Percentiles rank a stretch among this genome's conserved stretches.
Conservation (phyloP, 2,113 vertebrate genomes). For the Rousettus leschenaultii region DNA sequence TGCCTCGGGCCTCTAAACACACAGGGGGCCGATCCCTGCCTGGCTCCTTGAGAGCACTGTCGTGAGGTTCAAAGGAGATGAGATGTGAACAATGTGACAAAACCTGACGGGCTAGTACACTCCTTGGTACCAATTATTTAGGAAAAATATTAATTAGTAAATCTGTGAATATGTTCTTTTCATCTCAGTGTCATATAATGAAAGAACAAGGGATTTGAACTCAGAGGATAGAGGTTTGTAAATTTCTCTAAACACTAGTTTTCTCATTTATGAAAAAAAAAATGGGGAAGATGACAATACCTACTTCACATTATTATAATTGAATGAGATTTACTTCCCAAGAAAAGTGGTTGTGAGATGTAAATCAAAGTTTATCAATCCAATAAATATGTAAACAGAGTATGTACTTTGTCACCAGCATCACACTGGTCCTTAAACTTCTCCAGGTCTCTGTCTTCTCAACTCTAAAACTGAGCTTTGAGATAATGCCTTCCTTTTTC, state of each 20-base stretch:
- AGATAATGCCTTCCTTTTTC: not conserved
- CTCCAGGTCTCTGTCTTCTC: not conserved
- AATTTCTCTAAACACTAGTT: not conserved
- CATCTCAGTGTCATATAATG: not conserved
- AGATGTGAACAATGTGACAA: not conserved
- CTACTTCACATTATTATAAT: not conserved
- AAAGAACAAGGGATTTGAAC: not conserved
- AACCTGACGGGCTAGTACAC: not conserved
- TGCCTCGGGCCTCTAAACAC: not conserved
- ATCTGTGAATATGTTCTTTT: not conserved
- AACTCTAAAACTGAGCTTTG: not conserved
- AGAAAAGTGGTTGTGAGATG: constrained; percentile 26
- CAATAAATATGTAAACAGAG: not conserved
- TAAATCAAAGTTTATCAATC: not conserved
- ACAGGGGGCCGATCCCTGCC: not conserved
- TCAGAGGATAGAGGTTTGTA: not conserved
- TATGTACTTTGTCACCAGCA: not conserved
- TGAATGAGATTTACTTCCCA: not conserved
- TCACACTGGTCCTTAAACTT: not conserved
- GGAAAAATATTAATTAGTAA: not conserved
- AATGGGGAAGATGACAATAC: not conserved
- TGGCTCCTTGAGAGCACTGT: not conserved
- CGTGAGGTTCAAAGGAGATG: not conserved
- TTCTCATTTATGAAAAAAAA: not conserved
- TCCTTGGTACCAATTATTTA: not conserved